Conservation (phyloP, 2,888 invertebrate species). For the Hemaris fuciformis region DNA sequence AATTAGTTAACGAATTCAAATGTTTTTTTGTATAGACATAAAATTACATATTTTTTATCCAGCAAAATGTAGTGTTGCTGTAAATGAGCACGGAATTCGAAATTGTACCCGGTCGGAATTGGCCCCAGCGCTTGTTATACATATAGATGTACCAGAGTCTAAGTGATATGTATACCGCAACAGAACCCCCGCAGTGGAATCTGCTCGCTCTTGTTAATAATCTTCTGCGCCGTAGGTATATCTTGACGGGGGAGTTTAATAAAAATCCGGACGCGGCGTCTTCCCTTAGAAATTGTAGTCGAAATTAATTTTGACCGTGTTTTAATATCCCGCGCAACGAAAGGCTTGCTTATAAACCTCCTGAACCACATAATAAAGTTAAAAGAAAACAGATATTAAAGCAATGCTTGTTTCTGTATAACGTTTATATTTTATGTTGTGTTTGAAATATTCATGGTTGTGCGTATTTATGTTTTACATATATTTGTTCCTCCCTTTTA, state of each 20-base stretch:
- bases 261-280: conserved; percentile 30
- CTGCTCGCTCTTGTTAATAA: conserved; percentile 10
- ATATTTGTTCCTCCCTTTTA: too few relatives aligned
- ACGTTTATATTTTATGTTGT: neutral
- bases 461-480: too few relatives aligned
- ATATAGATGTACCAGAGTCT: too few relatives aligned
- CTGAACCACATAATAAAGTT: conserved; percentile 27
- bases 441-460: too few relatives aligned
- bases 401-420: neutral
- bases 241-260: conserved; percentile 30
- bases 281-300: conserved; percentile 36
- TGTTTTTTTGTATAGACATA: too few relatives aligned
- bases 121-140: too few relatives aligned
- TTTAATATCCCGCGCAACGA: conserved; percentile 46
- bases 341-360: conserved; percentile 42
- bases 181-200: neutral
- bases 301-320: conserved; percentile 48
- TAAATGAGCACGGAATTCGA: too few relatives aligned
- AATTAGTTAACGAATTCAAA: too few relatives aligned
- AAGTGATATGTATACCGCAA: neutral
- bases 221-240: conserved; percentile 21
- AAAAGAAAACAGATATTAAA: conserved; percentile 23
- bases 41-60: too few relatives aligned
- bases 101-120: too few relatives aligned
- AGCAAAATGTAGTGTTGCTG: too few relatives aligned